A percentile compares a stretch with the other conserved stretches of the same genome.
phyloP scores from a whole-genome alignment of 2,888 invertebrate species.

The Orthosia gracilis region DNA sequence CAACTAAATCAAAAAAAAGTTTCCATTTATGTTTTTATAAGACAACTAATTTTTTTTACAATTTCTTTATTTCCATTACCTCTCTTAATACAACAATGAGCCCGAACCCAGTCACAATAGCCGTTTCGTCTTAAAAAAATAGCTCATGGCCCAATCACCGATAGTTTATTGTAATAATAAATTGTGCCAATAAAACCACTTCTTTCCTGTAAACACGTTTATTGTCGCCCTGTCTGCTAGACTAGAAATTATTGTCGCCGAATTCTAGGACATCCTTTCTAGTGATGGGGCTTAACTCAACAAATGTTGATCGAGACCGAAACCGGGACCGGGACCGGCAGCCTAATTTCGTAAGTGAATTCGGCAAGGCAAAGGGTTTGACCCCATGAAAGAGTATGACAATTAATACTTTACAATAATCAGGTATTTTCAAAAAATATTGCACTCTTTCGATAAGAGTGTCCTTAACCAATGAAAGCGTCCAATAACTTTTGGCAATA shows the following conservation, averaged over 20 bases:
- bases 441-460: no score
- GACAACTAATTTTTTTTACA: not conserved
- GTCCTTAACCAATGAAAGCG: no score
- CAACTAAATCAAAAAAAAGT: no score
- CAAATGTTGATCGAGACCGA: not conserved
- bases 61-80: not conserved
- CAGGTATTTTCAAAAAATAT: no score
- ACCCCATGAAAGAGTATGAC: no score
- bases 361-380: no score
- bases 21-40: no score
- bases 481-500: no score
- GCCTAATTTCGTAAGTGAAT: no score
- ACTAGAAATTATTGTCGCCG: constrained; percentile 59
- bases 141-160: constrained; percentile 13
- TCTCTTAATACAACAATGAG: not conserved
- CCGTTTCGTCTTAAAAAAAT: constrained; percentile 20
- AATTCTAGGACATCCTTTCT: constrained; percentile 38
- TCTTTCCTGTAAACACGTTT: constrained; percentile 68
- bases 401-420: no score
- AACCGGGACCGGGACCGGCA: not conserved
- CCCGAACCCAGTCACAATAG: not conserved
- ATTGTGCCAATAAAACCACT: constrained; percentile 52
- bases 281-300: constrained; percentile 40
- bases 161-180: constrained; percentile 56
- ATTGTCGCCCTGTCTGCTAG: constrained; percentile 52